A percentile compares a stretch with the other conserved stretches of the same genome.
These are phyloP conservation scores for Manis javanica DNA, from an alignment of 2,797 vertebrate species.

Conservation along the genomic window DNA sequence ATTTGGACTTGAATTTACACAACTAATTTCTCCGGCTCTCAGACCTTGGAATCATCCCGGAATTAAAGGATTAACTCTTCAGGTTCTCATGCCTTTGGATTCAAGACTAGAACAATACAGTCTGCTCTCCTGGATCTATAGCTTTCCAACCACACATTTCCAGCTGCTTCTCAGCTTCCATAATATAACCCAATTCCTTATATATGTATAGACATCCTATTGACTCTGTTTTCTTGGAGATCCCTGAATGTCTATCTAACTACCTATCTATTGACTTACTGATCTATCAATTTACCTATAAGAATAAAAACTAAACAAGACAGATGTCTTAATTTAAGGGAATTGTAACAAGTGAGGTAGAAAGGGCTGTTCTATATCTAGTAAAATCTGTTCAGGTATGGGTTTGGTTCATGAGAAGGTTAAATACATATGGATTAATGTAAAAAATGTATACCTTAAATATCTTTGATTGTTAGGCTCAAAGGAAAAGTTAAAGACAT, in stretches of 20 bases:
- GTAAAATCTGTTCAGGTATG: neutral
- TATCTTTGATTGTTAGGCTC: neutral
- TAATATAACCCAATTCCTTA: neutral
- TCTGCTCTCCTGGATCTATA: neutral
- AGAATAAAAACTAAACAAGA: neutral
- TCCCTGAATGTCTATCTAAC: neutral
- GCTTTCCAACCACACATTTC: neutral
- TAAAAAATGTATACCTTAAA: neutral
- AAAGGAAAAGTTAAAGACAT: neutral
- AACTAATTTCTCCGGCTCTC: no score
- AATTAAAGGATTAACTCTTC: neutral
- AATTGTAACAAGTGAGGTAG: neutral
- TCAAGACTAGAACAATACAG: neutral
- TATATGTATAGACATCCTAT: neutral
- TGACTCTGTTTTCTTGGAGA: neutral
- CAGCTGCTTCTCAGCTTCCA: neutral
- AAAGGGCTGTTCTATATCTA: neutral
- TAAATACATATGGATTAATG: neutral
- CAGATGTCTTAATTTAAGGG: neutral
- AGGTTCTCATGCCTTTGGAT: neutral
- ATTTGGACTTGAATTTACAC: neutral
- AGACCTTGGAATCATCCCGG: neutral
- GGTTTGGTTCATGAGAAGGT: neutral
- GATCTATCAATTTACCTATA: neutral
- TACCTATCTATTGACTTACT: neutral